Evolutionary conservation across 64 coral and sea anemone genomes (phyloP).

Genomic region (Actinia tenebrosa): DNA sequence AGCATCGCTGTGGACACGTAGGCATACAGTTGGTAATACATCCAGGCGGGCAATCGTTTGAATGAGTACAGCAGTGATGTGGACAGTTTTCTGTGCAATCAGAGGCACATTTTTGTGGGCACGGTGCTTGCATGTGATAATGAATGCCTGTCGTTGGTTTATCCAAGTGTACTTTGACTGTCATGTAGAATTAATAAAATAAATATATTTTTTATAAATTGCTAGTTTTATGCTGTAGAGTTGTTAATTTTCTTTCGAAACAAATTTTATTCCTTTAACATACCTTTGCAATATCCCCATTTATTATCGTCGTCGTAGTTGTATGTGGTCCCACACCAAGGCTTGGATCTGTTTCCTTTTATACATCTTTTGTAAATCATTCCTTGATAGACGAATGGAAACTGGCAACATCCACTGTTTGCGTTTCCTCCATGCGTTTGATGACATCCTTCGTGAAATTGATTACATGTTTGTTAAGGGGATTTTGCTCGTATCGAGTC

Average conservation of each 20-base stretch:
- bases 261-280: neutral
- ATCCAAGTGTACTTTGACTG: conserved; percentile 36
- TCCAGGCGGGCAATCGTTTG: neutral
- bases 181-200: neutral
- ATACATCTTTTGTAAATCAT: conserved; percentile 65
- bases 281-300: conserved; percentile 64
- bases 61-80: conserved; percentile 34
- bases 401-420: conserved; percentile 59
- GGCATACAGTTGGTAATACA: conserved; percentile 41
- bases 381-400: conserved; percentile 56
- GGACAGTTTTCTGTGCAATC: conserved; percentile 52
- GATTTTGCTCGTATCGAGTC: too few relatives aligned
- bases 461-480: too few relatives aligned
- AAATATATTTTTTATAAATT: neutral
- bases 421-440: conserved; percentile 62
- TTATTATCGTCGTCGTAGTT: conserved; percentile 51
- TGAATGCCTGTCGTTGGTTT: conserved; percentile 29
- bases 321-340: conserved; percentile 63
- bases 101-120: conserved; percentile 27
- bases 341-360: conserved; percentile 23
- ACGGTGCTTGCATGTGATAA: conserved; percentile 28
- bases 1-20: conserved; percentile 46
- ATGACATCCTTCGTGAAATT: conserved; percentile 37
- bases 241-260: neutral
- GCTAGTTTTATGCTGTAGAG: too few relatives aligned